A percentile compares a stretch with the other conserved stretches of the same genome.
These are phyloP conservation scores for Cheilosia grossa DNA, from an alignment of 2,888 invertebrate species.

Conservation along the genomic window DNA sequence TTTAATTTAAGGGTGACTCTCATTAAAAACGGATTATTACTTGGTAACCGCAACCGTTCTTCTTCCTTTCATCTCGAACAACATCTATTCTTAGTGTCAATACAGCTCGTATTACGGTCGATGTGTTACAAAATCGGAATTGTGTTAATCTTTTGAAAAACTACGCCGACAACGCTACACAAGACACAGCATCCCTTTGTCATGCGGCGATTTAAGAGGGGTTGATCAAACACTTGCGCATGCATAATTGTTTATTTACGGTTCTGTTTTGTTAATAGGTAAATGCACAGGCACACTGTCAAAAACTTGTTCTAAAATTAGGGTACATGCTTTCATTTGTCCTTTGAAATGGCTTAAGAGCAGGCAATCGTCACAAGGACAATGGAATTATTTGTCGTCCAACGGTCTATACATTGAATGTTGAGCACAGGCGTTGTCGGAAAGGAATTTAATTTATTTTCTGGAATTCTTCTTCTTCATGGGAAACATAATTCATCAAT, in stretches of 20 bases:
- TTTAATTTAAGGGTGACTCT: conserved; percentile 23
- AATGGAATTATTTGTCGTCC: not conserved
- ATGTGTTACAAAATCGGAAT: conserved; percentile 24
- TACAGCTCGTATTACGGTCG: not conserved
- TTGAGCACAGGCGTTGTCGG: conserved; percentile 7
- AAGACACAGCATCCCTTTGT: conserved; percentile 16
- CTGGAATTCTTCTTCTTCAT: not conserved
- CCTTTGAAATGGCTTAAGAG: not conserved
- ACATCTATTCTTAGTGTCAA: not conserved
- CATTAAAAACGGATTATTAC: conserved; percentile 56
- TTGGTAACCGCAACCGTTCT: conserved; percentile 3
- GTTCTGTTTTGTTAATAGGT: conserved; percentile 42
- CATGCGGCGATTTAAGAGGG: conserved; percentile 27
- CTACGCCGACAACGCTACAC: conserved; percentile 10
- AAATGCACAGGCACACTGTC: conserved; percentile 20
- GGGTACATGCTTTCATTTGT: conserved; percentile 7
- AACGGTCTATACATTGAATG: not conserved
- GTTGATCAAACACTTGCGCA: conserved; percentile 59
- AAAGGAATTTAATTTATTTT: not conserved
- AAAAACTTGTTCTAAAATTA: conserved; percentile 39
- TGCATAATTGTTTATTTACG: conserved; percentile 69
- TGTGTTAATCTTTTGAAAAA: conserved; percentile 39
- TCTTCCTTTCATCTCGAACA: not conserved
- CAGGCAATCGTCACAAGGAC: not conserved
- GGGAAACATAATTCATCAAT: not conserved